A percentile compares a stretch with the other conserved stretches of the same genome.
Conservation (phyloP, 1,140 invertebrate genomes). For the Brachionus sp. region DNA sequence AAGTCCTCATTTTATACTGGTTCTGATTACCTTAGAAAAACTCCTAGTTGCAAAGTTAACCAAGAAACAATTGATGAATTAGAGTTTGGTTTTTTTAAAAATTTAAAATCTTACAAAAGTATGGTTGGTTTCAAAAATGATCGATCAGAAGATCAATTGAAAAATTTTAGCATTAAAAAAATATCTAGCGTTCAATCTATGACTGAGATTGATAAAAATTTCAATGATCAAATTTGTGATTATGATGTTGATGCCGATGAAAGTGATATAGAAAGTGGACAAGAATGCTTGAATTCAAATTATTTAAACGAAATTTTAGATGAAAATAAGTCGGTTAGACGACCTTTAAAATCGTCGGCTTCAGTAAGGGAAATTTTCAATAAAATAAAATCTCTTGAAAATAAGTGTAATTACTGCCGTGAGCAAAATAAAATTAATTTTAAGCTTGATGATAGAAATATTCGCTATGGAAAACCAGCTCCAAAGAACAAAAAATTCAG, state of each 20-base stretch:
- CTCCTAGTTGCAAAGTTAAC: not conserved
- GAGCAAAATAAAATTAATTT: slow-evolving; percentile 38
- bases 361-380: not conserved
- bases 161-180: slow-evolving; percentile 22
- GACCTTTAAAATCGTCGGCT: not conserved
- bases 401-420: slow-evolving; percentile 29
- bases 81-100: not conserved
- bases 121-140: slow-evolving; percentile 23
- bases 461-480: slow-evolving; percentile 4
- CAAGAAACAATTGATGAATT: not conserved
- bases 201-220: not conserved
- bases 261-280: not conserved
- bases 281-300: slow-evolving; percentile 11
- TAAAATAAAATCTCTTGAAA: slow-evolving; percentile 10
- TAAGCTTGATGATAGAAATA: slow-evolving; percentile 24
- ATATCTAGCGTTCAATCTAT: not conserved
- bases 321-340: slow-evolving; percentile 1
- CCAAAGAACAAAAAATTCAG: slow-evolving; percentile 25
- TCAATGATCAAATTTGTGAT: not conserved
- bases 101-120: not conserved
- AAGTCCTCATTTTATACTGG: not conserved
- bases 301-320: not conserved
- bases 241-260: not conserved
- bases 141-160: not conserved
- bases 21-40: not conserved